Conservation (phyloP, 2,888 invertebrate species). For the Lasioglossum morio region DNA sequence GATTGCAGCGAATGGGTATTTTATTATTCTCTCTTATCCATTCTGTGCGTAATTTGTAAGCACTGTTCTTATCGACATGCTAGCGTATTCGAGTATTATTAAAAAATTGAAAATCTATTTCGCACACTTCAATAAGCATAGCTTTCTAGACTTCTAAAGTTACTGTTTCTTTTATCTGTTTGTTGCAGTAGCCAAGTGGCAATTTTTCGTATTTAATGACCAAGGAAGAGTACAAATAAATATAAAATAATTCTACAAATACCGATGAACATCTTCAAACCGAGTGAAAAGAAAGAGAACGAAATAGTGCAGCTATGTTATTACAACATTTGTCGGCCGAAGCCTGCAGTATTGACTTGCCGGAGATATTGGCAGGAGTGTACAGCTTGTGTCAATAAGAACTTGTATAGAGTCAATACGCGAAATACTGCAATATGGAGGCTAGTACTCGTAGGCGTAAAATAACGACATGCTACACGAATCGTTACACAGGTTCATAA, state of each 20-base stretch:
- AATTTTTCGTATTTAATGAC: background rate
- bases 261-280: background rate
- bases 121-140: background rate
- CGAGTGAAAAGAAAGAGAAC: background rate
- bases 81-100: too few species aligned
- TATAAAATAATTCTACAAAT: too few species aligned
- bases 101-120: background rate
- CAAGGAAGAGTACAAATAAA: too few species aligned
- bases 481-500: background rate
- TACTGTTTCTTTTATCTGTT: background rate
- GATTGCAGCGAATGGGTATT: background rate
- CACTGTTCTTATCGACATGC: too few species aligned
- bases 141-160: background rate
- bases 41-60: background rate
- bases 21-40: background rate
- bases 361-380: background rate
- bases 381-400: constrained; percentile 1
- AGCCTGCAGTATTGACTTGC: background rate
- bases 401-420: background rate
- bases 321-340: background rate
- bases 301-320: background rate
- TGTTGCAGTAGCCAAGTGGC: background rate
- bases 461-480: background rate
- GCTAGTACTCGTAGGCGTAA: background rate
- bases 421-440: background rate